Evolutionary conservation across 2,113 vertebrate species (phyloP).

Genomic region (Muntiacus muntjak): DNA sequence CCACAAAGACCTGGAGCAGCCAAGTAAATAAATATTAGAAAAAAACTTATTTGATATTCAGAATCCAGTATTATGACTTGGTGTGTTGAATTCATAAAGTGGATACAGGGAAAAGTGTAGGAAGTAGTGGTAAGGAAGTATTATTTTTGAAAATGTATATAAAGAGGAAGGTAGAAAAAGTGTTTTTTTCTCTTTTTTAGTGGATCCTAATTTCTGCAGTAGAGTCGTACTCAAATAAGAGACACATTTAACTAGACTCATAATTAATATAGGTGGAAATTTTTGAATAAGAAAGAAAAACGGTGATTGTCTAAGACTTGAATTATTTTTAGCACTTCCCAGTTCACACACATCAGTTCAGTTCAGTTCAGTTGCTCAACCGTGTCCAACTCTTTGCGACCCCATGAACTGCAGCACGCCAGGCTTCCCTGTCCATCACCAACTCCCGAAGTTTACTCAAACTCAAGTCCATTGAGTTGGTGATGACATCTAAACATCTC

Average conservation of each 20-base stretch:
- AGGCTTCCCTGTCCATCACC: background rate
- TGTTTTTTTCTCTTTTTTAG: background rate
- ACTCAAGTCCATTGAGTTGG: background rate
- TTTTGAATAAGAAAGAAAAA: background rate
- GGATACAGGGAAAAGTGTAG: background rate
- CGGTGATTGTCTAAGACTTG: background rate
- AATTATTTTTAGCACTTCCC: background rate
- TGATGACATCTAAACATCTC: background rate
- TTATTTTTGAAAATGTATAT: background rate
- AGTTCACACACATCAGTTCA: background rate
- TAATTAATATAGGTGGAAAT: background rate
- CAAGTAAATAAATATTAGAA: background rate
- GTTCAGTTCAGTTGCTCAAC: background rate
- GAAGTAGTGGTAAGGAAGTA: background rate
- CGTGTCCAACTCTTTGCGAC: background rate
- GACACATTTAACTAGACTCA: background rate
- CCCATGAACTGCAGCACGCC: background rate
- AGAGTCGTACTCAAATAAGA: background rate
- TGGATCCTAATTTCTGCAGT: background rate
- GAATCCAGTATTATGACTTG: background rate
- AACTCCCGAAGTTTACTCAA: background rate
- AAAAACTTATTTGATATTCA: background rate
- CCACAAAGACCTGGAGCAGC: background rate
- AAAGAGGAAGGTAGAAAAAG: background rate
- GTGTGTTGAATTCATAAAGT: background rate